Evolutionary conservation across 2,113 vertebrate genomes (phyloP).

Genomic region (Clarias magur): DNA sequence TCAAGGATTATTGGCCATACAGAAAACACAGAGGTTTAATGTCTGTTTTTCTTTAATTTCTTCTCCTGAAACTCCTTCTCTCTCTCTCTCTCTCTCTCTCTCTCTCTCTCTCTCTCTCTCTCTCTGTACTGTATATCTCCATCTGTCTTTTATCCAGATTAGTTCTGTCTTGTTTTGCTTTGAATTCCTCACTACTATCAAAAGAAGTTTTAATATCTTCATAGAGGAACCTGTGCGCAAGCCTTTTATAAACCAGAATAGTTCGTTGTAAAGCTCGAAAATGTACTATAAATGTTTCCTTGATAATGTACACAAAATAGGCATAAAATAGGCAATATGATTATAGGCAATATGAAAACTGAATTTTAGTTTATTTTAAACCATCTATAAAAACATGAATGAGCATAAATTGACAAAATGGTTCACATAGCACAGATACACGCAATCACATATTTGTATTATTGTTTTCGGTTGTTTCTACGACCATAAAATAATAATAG

Average conservation of each 20-base stretch:
- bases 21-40: conserved; percentile 2
- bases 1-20: conserved; percentile 8
- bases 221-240: too few species aligned
- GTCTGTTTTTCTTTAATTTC: neutral
- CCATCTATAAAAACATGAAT: too few species aligned
- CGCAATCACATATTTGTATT: too few species aligned
- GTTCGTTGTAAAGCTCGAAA: neutral
- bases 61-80: neutral
- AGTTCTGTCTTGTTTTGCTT: neutral
- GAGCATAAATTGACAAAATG: too few species aligned
- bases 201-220: neutral
- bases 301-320: neutral
- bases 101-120: neutral
- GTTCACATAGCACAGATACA: too few species aligned
- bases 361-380: too few species aligned
- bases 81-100: neutral
- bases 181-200: neutral
- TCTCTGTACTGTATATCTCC: neutral
- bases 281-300: neutral
- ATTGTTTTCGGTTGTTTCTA: too few species aligned
- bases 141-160: neutral
- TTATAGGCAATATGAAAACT: too few species aligned
- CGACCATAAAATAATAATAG: too few species aligned
- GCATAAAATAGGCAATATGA: too few species aligned
- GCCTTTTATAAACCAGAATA: neutral